Percentiles rank a stretch among this genome's conserved stretches.
These are phyloP conservation scores for Drosophila koepferae DNA, from an alignment of 2,888 invertebrate genomes.

Conservation along the genomic window DNA sequence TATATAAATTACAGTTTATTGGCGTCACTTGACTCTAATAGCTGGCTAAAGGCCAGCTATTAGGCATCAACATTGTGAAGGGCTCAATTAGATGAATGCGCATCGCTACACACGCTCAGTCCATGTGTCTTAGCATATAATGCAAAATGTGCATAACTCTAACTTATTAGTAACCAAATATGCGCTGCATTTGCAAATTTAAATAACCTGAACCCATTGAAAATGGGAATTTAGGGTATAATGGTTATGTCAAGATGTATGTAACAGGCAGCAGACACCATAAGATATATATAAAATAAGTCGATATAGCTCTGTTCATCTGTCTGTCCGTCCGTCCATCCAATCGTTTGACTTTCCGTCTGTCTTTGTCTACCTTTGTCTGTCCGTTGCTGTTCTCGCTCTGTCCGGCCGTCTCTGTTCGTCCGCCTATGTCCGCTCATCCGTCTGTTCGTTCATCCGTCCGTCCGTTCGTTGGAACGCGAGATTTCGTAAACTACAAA, in stretches of 20 bases:
- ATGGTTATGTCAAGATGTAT: too few species aligned
- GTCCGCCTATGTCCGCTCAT: too few species aligned
- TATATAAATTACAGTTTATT: slow-evolving; percentile 18
- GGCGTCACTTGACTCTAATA: slow-evolving; percentile 11
- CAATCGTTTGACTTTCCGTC: background rate
- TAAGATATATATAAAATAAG: too few species aligned
- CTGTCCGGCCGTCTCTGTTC: background rate
- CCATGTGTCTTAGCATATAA: background rate
- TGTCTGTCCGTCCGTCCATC: too few species aligned
- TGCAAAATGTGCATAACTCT: background rate
- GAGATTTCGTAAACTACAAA: too few species aligned
- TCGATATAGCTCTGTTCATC: too few species aligned
- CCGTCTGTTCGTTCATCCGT: background rate
- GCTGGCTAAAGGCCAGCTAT: slow-evolving; percentile 22
- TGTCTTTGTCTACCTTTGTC: background rate
- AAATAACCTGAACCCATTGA: too few species aligned
- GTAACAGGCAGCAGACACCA: too few species aligned
- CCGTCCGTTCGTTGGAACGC: too few species aligned
- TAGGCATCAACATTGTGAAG: slow-evolving; percentile 15
- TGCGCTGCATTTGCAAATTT: background rate
- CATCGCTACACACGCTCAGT: background rate
- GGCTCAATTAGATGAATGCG: background rate
- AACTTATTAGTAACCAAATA: background rate
- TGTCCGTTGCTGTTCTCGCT: background rate
- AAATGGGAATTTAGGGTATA: too few species aligned